phyloP scores from a whole-genome alignment of 2,888 invertebrate genomes.

The Himalopsyche tibetana region DNA sequence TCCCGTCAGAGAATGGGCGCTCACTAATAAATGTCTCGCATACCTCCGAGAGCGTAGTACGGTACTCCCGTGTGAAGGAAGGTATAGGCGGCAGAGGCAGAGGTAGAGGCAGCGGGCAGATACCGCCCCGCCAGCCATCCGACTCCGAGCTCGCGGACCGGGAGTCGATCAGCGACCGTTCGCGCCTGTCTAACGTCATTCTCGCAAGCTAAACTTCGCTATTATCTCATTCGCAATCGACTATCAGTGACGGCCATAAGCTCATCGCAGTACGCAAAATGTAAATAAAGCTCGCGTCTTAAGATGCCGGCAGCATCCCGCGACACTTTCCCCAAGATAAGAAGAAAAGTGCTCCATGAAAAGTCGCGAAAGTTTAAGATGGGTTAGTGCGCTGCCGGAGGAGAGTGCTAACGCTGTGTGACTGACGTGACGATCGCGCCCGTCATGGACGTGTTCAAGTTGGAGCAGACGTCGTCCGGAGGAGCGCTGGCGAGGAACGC shows the following conservation, averaged over 20 bases:
- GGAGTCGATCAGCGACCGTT: slow-evolving; percentile 31
- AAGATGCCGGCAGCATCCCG: slow-evolving; percentile 42
- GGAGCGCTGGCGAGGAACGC: slow-evolving; percentile 79
- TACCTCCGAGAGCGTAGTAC: slow-evolving; percentile 42
- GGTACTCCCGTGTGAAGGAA: slow-evolving; percentile 43
- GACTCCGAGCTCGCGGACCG: slow-evolving; percentile 35
- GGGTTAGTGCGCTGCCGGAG: slow-evolving; percentile 32
- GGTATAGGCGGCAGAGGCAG: slow-evolving; percentile 29
- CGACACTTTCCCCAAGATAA: slow-evolving; percentile 30
- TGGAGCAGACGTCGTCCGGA: slow-evolving; percentile 67
- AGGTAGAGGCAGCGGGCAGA: slow-evolving; percentile 15
- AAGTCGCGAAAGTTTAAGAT: slow-evolving; percentile 37
- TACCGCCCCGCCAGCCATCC: slow-evolving; percentile 12
- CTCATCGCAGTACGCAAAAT: slow-evolving; percentile 36
- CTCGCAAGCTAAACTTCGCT: background rate
- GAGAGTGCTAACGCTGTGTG: slow-evolving; percentile 23
- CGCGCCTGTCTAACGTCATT: slow-evolving; percentile 34
- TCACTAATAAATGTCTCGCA: slow-evolving; percentile 24
- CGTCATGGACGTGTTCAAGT: slow-evolving; percentile 64
- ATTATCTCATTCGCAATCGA: slow-evolving; percentile 21
- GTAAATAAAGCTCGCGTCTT: slow-evolving; percentile 29
- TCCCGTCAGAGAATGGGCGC: background rate
- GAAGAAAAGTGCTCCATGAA: slow-evolving; percentile 42
- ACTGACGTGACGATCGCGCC: slow-evolving; percentile 48
- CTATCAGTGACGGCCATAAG: slow-evolving; percentile 18